Evolutionary conservation across 2,797 vertebrate species (phyloP), one percentile per base, ranked within the genome.

Genomic region (Vespertilio murinus): DNA sequence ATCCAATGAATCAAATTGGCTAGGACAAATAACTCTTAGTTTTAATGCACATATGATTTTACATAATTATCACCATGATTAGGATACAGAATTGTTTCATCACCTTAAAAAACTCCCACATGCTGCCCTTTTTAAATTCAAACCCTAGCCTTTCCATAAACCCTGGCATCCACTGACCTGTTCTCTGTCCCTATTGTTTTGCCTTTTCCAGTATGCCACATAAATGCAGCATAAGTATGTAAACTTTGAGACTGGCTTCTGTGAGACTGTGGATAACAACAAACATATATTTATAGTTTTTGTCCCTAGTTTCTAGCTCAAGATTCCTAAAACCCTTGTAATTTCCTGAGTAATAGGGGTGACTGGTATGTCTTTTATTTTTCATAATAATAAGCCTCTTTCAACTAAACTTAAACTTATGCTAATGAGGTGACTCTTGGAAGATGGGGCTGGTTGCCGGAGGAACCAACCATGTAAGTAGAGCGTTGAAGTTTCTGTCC

Each of bases 41-140:
- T 93, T 90, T 75, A 90, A 88, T 38, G 25, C 30, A 75, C n/a
- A 35, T 33, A 45, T n/a, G 42, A 22, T 79, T 92, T 92, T 89
- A 38, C 2, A 4, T 40, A 52, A 59, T 28, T 16, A 82, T 14
- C 10, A 61, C 9, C 47, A 87, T 28, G 8, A 75, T 83, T 38
- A 91, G 47, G 45, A 87, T 28, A 87, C 6, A 82, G 20, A 86
- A 92, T 35, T 79, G 14, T 82, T 74, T 13, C 10, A 81, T 73
- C 47, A 79, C 56, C 81, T 40, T 80, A 64, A 81, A 77, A 45
- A 82, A 45, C 28, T 83, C 45, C 42, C 2, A 38, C 22, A 28
- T 5, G 18, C 1, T 67, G 35, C 5, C 25, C 33, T 45, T 83
- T 52, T 56, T 10, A 87, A 91, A 91, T 45, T 65, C 16, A 91